phyloP scores from a whole-genome alignment of 2,113 vertebrate species.

The Lepus americanus region DNA sequence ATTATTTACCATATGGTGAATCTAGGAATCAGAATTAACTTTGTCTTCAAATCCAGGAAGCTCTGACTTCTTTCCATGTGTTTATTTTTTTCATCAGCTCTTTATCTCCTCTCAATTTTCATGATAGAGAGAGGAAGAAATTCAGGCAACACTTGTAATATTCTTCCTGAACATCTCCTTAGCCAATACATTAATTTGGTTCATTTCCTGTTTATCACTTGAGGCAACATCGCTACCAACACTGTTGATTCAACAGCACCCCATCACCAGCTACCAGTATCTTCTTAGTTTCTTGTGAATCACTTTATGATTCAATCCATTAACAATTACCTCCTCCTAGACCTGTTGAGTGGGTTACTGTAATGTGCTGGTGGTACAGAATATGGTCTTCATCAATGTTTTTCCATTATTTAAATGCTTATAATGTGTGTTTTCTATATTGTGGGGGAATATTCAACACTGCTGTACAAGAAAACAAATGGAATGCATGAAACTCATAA shows the following conservation, averaged over 20 bases:
- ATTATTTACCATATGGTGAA: not conserved
- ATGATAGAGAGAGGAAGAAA: not conserved
- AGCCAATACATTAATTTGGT: not conserved
- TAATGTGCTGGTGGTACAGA: not conserved
- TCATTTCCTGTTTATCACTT: not conserved
- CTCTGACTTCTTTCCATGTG: not conserved
- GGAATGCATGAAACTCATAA: not conserved
- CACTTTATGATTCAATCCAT: not conserved
- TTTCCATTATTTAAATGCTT: constrained; percentile 4
- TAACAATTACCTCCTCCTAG: not conserved
- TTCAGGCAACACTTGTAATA: not conserved
- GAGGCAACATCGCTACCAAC: not conserved
- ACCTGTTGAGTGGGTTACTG: not conserved
- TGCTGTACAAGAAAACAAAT: not conserved
- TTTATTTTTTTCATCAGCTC: not conserved
- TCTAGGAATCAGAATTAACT: not conserved
- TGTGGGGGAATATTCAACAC: not conserved
- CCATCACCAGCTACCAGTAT: not conserved
- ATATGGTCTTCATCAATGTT: not conserved
- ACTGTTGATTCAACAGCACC: not conserved
- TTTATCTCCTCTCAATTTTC: not conserved
- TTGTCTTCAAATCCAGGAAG: not conserved
- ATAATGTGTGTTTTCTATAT: not conserved
- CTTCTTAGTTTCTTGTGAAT: constrained; percentile 44
- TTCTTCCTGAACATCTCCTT: constrained; percentile 23